Evolutionary conservation across 2,113 vertebrate species (phyloP).

Genomic region (Coreoperca whiteheadi): DNA sequence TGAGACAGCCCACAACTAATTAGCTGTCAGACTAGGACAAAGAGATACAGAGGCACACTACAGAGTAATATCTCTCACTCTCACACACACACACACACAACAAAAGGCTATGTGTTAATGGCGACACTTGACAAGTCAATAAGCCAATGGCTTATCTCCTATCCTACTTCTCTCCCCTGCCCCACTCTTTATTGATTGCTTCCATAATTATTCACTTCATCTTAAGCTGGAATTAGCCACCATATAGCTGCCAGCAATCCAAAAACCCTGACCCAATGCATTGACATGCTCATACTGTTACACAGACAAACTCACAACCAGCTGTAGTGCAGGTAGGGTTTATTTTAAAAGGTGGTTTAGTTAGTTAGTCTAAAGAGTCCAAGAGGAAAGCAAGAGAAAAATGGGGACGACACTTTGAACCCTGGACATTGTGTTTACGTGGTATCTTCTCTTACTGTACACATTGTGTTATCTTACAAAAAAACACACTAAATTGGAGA

Average conservation of each 20-base stretch:
- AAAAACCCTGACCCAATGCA: constrained; percentile 29
- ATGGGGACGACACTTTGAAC: not conserved
- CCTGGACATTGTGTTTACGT: not conserved
- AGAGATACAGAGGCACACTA: constrained; percentile 61
- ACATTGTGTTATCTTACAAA: not conserved
- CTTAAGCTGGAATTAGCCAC: constrained; percentile 71
- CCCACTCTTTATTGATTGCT: constrained; percentile 76
- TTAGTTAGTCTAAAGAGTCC: not conserved
- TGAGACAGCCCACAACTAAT: constrained; percentile 75
- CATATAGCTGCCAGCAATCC: constrained; percentile 39
- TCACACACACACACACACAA: constrained; percentile 22
- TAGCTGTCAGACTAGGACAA: constrained; percentile 75
- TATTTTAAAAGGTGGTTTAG: constrained; percentile 4
- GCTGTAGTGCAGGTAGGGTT: not conserved
- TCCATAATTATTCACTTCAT: constrained; percentile 81
- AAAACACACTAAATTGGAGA: not conserved
- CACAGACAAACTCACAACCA: constrained; percentile 11
- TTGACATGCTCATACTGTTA: constrained; percentile 17
- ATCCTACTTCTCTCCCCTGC: constrained; percentile 51
- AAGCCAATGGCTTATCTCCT: constrained; percentile 77
- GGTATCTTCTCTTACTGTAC: not conserved
- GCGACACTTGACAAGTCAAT: constrained; percentile 84
- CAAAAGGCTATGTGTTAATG: constrained; percentile 66
- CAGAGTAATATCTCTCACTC: constrained; percentile 68
- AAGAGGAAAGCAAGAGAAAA: not conserved